Evolutionary conservation across 2,797 vertebrate species (phyloP), one percentile per base, ranked within the genome.

Genomic region (Sarcoramphus papa): DNA sequence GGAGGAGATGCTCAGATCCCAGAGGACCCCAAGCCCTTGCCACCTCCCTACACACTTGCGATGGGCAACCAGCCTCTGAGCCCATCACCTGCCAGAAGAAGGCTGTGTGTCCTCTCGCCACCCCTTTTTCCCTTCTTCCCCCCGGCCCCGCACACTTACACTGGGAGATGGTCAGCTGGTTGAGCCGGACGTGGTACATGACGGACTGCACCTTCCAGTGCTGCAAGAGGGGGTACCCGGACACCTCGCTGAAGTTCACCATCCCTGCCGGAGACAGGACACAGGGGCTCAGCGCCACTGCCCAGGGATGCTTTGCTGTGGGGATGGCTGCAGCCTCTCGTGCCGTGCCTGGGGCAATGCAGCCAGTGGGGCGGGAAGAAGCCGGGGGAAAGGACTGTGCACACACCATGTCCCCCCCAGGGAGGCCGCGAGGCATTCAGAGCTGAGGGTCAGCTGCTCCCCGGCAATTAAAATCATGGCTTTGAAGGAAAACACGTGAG

Each of bases 201-300:
- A 99, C 97, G 2, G 99, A 99, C 48, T 99, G 98, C 15, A 99
- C 99, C 88, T 98, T 99, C 99, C 99, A 99, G 93, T 99, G 99
- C 93, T 99, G 99, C 78, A 99, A 96, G 6, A 99, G 98, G 0
- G 99, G 99, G 85, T 99, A 99, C 9, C 99, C 99, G 0, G 99
- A 98, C 65, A 99, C 99, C 96, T 99, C 99, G 1, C 99, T 99
- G 99, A 99, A 99, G 98, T 99, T 99, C 96, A 99, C 99, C 99
- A 99, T 99, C 27, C 99, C 99, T 99, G 97, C n/a, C 70, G 48
- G 68, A 92, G 84, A 93, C 70, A 95, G 73, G 79, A 92, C 53
- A 93, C 7, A 0, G 4, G 10, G 2, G 9, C 33, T 97, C 45
- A 86, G 23, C 0, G 3, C n/a, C 27, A 7, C 48, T 30, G 50